Conservation (phyloP, 2,113 vertebrate genomes). For the Lampris megalopsis region DNA sequence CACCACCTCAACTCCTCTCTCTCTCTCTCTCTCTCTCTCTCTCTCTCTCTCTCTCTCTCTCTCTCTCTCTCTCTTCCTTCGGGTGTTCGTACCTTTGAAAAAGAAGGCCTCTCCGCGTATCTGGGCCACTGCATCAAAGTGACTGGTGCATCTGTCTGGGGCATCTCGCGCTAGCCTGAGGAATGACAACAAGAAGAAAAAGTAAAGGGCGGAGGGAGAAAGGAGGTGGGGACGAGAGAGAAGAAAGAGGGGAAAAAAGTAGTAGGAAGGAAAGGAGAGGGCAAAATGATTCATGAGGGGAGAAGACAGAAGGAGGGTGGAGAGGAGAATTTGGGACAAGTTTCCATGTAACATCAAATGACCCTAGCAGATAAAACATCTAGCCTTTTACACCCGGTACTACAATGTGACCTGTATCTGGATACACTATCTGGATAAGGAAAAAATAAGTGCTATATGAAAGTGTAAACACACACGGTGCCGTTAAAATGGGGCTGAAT, state of each 20-base stretch:
- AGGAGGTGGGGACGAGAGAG: neutral
- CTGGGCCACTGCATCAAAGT: constrained; percentile 96
- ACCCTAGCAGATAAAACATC: too few species aligned
- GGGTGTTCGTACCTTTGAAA: constrained; percentile 90
- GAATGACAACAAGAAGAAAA: constrained; percentile 19
- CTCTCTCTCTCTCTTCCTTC: neutral
- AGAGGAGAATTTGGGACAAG: too few species aligned
- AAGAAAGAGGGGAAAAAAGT: neutral
- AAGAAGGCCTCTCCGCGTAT: constrained; percentile 98
- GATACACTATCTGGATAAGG: too few species aligned
- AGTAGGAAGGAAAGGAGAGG: neutral
- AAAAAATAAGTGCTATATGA: too few species aligned
- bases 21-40: neutral
- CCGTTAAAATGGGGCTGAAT: too few species aligned
- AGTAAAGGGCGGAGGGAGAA: constrained; percentile 6
- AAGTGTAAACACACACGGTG: too few species aligned
- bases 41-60: neutral
- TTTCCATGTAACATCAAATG: too few species aligned
- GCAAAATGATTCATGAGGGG: too few species aligned
- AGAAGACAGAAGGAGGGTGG: too few species aligned
- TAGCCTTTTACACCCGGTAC: too few species aligned
- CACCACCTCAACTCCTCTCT: neutral
- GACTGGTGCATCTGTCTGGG: constrained; percentile 89
- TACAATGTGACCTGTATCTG: too few species aligned
- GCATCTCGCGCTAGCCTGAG: constrained; percentile 84